phyloP scores from a whole-genome alignment of 2,797 vertebrate genomes.

The Enteromius mattozi region DNA sequence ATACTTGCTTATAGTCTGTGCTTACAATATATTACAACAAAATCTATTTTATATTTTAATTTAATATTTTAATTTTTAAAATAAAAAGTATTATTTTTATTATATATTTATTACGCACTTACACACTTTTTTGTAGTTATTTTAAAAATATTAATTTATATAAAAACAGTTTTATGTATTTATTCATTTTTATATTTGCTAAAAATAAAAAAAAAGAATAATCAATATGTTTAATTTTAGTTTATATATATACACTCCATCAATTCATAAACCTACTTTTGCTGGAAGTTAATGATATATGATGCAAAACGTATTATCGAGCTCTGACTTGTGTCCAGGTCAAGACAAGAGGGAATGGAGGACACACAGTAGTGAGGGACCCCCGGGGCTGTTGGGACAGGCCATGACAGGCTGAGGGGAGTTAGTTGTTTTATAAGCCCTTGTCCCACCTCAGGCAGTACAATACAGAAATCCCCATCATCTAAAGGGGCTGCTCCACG shows the following conservation, averaged over 20 bases:
- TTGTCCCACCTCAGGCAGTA: constrained; percentile 65
- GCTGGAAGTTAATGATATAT: not conserved
- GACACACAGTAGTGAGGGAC: not conserved
- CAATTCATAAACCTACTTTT: not conserved
- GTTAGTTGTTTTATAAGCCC: constrained; percentile 58
- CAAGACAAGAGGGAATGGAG: not conserved
- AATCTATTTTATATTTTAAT: too few relatives aligned
- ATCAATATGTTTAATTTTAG: too few relatives aligned
- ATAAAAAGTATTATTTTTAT: not conserved
- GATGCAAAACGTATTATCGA: not conserved
- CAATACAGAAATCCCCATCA: constrained; percentile 49
- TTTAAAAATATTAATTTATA: too few relatives aligned
- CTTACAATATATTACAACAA: too few relatives aligned
- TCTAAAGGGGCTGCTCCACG: constrained; percentile 32
- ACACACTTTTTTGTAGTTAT: too few relatives aligned
- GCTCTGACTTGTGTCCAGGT: constrained; percentile 1
- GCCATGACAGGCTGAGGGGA: constrained; percentile 38
- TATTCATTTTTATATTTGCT: too few relatives aligned
- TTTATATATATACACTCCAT: not conserved
- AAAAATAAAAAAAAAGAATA: too few relatives aligned
- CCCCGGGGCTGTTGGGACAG: constrained; percentile 42
- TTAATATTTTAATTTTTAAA: too few relatives aligned
- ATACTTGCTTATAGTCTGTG: too few relatives aligned
- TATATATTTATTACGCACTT: too few relatives aligned
- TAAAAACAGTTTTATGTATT: too few relatives aligned